Base-by-base conservation (phyloP, 2,888 invertebrate genomes). In the Tholera decimalis region DNA sequence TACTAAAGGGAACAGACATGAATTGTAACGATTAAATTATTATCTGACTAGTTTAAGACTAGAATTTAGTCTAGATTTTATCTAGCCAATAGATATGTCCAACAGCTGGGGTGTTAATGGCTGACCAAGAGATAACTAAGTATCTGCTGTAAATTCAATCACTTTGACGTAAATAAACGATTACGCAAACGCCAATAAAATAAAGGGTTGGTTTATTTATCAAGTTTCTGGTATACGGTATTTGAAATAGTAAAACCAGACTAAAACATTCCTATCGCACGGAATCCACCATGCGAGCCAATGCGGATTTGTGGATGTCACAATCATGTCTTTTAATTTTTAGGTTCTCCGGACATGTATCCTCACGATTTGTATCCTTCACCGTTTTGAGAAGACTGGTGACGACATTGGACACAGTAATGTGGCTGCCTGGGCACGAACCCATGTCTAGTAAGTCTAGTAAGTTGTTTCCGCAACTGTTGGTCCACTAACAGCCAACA, bases 31-130 rank as follows among this genome's bases (percentile, higher is more conserved):
- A 66, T 67, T 43, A 66, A 66, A 71, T 72, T 55, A 55, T 33
- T 60, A 72, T 73, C 67, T 60, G 33, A 53, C 50, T 55, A 39
- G 41, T 60, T 60, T 51, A 55, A 18, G 18, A 9, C 64, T 46
- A 44, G 57, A 72, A 65, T 65, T 57, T 22, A 26, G 73, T 46
- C 50, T 66, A 66, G 73, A 71, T 71, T 44, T 59, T 60, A 72
- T 73, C 67, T 18, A 37, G 1, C 15, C 66, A 35, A 71, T 71
- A 66, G 71, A 73, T 39, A 46, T 59, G 54, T 67, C 35, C 50
- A 35, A 41, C 66, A 26, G 73, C 44, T 59, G 33, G 9, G 24
- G 71, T 73, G 71, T 59, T 59, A 73, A 73, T 54, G 15, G 33
- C 35, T 55, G 44, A 46, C 59, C 22, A 39, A 43, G 35, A 49